A percentile compares a stretch with the other conserved stretches of the same genome.
Evolutionary conservation across 2,888 invertebrate genomes (phyloP).

Genomic region (Cantharis rustica): DNA sequence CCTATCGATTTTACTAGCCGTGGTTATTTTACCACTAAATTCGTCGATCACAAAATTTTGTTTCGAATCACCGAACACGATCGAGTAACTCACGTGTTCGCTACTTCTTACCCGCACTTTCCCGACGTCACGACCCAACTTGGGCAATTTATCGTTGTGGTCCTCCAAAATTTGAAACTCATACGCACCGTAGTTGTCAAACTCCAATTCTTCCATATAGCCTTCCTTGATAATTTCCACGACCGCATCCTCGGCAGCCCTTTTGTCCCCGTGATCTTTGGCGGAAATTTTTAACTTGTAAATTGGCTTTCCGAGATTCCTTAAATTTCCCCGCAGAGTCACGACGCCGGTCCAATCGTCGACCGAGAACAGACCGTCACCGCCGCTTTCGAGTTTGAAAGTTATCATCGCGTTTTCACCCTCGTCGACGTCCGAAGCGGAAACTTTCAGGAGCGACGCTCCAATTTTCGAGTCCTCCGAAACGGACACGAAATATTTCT

Average conservation of each 20-base stretch:
- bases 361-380: conserved; percentile 79
- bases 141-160: conserved; percentile 64
- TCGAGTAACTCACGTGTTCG: conserved; percentile 69
- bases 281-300: conserved; percentile 79
- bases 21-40: conserved; percentile 76
- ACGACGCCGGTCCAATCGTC: conserved; percentile 80
- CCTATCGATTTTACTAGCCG: conserved; percentile 80
- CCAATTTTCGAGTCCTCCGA: conserved; percentile 70
- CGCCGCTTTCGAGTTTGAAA: conserved; percentile 78
- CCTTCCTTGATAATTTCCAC: conserved; percentile 80
- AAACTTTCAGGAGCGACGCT: conserved; percentile 72
- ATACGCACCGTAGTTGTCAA: conserved; percentile 77
- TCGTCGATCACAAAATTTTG: conserved; percentile 82
- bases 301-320: conserved; percentile 67
- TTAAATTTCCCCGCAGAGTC: conserved; percentile 68
- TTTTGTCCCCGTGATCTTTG: conserved; percentile 78
- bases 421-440: conserved; percentile 84
- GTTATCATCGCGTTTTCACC: conserved; percentile 85
- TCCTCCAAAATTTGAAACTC: conserved; percentile 85
- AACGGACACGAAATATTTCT: conserved; percentile 79
- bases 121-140: conserved; percentile 76
- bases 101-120: conserved; percentile 65
- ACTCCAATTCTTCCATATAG: conserved; percentile 73
- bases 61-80: conserved; percentile 79
- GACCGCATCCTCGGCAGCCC: conserved; percentile 73